phyloP scores from a whole-genome alignment of 2,888 invertebrate species.

The Invenusta paracnida region DNA sequence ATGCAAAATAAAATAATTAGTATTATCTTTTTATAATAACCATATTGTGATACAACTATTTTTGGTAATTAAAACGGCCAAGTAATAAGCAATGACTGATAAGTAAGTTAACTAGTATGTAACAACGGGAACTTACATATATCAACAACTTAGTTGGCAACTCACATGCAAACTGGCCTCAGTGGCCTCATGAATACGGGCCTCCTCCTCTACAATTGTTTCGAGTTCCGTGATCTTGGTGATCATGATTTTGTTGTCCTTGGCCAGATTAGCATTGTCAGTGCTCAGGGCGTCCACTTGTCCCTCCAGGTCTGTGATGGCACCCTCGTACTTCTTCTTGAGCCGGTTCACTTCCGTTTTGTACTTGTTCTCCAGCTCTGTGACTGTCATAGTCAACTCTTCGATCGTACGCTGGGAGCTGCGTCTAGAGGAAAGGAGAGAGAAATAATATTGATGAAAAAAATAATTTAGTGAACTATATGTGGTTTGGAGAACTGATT shows the following conservation, averaged over 20 bases:
- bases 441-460: too few relatives aligned
- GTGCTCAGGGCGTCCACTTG: conserved; percentile 48
- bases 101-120: too few relatives aligned
- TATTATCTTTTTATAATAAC: too few relatives aligned
- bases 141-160: too few relatives aligned
- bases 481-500: too few relatives aligned
- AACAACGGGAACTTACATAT: too few relatives aligned
- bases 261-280: conserved; percentile 69
- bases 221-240: conserved; percentile 71
- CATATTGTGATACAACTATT: too few relatives aligned
- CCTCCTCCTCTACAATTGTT: conserved; percentile 55
- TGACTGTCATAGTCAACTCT: conserved; percentile 59
- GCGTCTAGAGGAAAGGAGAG: conserved; percentile 51
- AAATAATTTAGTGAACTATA: too few relatives aligned
- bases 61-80: too few relatives aligned
- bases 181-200: conserved; percentile 56
- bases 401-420: conserved; percentile 60
- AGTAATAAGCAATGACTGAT: too few relatives aligned
- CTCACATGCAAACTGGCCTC: conserved; percentile 51
- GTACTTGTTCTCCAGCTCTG: conserved; percentile 60
- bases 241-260: conserved; percentile 94
- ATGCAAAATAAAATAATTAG: too few relatives aligned
- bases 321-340: conserved; percentile 60
- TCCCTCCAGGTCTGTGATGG: conserved; percentile 58
- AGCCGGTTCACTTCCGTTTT: conserved; percentile 58